Percentiles rank a stretch among this genome's conserved stretches.
Conservation (phyloP, 2,888 invertebrate genomes). For the Dryomyza anilis region DNA sequence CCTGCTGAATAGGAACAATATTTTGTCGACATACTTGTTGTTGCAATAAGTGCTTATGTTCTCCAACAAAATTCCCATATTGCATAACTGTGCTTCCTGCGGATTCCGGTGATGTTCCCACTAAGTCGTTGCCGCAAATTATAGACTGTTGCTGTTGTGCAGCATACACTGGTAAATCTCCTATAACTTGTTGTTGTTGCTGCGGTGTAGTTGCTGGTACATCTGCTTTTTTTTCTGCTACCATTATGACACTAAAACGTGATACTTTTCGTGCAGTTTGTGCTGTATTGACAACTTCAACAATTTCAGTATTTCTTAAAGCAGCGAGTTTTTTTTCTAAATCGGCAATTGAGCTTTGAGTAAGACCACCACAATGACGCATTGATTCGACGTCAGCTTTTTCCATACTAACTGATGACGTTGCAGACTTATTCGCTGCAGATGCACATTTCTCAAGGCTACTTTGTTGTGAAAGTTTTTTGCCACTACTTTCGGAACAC, state of each 20-base stretch:
- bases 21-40: slow-evolving; percentile 22
- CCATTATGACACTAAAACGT: slow-evolving; percentile 53
- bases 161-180: slow-evolving; percentile 32
- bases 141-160: slow-evolving; percentile 34
- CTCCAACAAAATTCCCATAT: too few relatives aligned
- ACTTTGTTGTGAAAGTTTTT: slow-evolving; percentile 51
- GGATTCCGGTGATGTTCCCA: too few relatives aligned
- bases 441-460: slow-evolving; percentile 49
- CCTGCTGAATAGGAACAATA: too few relatives aligned
- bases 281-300: slow-evolving; percentile 45
- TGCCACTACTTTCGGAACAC: slow-evolving; percentile 28
- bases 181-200: slow-evolving; percentile 29
- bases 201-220: slow-evolving; percentile 22
- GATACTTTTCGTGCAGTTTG: slow-evolving; percentile 48
- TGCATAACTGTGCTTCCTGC: too few relatives aligned
- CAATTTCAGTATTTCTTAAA: slow-evolving; percentile 58
- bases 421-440: neutral
- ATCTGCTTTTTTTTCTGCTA: slow-evolving; percentile 46
- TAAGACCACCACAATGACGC: slow-evolving; percentile 34
- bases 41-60: slow-evolving; percentile 26
- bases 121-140: slow-evolving; percentile 39
- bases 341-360: slow-evolving; percentile 62
- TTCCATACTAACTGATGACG: slow-evolving; percentile 17
- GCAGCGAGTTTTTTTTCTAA: slow-evolving; percentile 66
- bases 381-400: slow-evolving; percentile 10